Conservation (phyloP, 2,888 invertebrate genomes). For the Aspidiotus rigidus region DNA sequence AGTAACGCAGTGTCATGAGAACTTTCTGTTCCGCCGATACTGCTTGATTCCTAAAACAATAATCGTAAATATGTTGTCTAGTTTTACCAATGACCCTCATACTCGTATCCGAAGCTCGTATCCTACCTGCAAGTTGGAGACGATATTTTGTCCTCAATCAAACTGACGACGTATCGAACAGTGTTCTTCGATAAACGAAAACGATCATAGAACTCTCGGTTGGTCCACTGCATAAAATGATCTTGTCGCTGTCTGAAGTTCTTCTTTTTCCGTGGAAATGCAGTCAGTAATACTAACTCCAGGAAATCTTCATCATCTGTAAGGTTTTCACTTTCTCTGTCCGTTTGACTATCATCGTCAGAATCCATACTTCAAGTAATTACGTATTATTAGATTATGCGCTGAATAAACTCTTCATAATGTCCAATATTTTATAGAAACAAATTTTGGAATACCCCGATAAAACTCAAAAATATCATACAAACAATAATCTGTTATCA, state of each 20-base stretch:
- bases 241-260: slow-evolving; percentile 7
- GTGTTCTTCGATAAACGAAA: slow-evolving; percentile 17
- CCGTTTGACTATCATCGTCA: too few relatives aligned
- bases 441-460: too few relatives aligned
- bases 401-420: too few relatives aligned
- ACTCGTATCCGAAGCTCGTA: background rate
- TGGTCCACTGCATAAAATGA: slow-evolving; percentile 7
- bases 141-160: slow-evolving; percentile 11
- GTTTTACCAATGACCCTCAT: too few relatives aligned
- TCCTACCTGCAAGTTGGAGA: slow-evolving; percentile 16
- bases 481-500: too few relatives aligned
- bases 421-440: too few relatives aligned
- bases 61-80: too few relatives aligned
- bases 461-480: too few relatives aligned
- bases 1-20: slow-evolving; percentile 6
- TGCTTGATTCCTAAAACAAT: slow-evolving; percentile 19
- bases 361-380: too few relatives aligned
- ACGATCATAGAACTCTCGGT: slow-evolving; percentile 12
- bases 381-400: too few relatives aligned
- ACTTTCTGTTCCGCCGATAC: slow-evolving; percentile 11
- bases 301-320: slow-evolving; percentile 20
- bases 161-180: slow-evolving; percentile 16
- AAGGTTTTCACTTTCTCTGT: too few relatives aligned
- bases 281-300: background rate
- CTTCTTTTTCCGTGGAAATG: slow-evolving; percentile 8